phyloP scores from a whole-genome alignment of 2,113 vertebrate species.

The Prunella fulvescens region DNA sequence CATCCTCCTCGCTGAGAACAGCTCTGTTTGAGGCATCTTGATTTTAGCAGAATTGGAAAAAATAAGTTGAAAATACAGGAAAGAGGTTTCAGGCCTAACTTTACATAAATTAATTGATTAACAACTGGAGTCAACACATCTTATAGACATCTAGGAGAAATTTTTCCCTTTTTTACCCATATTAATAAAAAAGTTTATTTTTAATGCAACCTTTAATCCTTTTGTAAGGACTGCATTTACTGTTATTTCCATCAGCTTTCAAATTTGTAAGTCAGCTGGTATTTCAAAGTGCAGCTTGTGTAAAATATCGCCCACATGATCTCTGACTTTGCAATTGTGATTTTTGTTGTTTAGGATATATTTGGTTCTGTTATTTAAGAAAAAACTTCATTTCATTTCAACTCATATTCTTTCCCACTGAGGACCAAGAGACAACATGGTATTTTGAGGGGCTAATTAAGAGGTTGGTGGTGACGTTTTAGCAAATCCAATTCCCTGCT shows the following conservation, averaged over 20 bases:
- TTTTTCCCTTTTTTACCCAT: not conserved
- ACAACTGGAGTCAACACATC: not conserved
- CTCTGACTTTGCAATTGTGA: not conserved
- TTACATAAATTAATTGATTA: not conserved
- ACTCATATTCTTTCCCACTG: not conserved
- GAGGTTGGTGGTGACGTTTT: not conserved
- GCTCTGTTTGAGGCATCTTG: not conserved
- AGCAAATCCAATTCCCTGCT: not conserved
- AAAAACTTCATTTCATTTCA: not conserved
- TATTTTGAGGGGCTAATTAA: constrained; percentile 9
- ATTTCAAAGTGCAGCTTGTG: not conserved
- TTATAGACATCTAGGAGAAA: not conserved
- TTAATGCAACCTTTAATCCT: not conserved
- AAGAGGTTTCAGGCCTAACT: not conserved
- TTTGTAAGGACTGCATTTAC: not conserved
- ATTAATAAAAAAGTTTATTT: not conserved
- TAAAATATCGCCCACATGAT: not conserved
- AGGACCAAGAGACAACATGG: not conserved
- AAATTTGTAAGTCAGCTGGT: not conserved
- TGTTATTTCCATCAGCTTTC: not conserved
- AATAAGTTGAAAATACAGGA: not conserved
- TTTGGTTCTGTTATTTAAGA: not conserved
- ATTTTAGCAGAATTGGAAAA: not conserved
- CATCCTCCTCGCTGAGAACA: not conserved
- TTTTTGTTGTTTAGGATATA: not conserved